These are phyloP conservation scores for Hydroisotoma schaefferi DNA, from an alignment of 2,888 invertebrate species.

Conservation along the genomic window DNA sequence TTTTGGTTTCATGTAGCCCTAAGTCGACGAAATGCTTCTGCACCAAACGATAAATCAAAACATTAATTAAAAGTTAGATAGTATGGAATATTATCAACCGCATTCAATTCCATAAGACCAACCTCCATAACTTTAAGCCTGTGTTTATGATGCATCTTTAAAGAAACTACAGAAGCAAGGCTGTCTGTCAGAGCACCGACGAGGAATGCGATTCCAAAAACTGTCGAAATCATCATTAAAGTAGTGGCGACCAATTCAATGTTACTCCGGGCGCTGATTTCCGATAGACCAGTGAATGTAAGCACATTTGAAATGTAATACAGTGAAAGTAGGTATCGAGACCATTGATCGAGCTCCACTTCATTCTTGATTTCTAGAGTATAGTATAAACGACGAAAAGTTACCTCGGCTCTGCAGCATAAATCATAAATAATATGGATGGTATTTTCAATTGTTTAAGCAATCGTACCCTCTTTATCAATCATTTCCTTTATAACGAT, in stretches of 20 bases:
- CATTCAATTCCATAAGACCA: too few relatives aligned
- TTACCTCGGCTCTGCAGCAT: too few relatives aligned
- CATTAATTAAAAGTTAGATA: neutral
- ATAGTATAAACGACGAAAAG: too few relatives aligned
- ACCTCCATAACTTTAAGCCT: conserved; percentile 41
- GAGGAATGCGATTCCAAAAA: conserved; percentile 41
- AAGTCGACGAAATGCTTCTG: conserved; percentile 34
- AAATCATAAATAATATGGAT: too few relatives aligned
- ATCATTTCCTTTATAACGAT: conserved; percentile 14
- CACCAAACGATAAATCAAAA: neutral
- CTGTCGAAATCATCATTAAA: conserved; percentile 33
- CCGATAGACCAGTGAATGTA: conserved; percentile 36
- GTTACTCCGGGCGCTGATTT: conserved; percentile 24
- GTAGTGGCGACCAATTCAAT: conserved; percentile 32
- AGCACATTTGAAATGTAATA: conserved; percentile 41
- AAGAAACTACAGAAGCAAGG: conserved; percentile 41
- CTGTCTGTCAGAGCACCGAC: conserved; percentile 46
- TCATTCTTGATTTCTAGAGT: too few relatives aligned
- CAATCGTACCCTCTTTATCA: neutral
- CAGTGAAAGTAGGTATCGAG: conserved; percentile 36
- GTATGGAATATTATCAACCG: neutral
- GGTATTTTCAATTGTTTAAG: too few relatives aligned
- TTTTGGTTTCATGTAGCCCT: conserved; percentile 33
- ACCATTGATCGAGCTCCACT: too few relatives aligned
- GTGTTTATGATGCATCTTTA: conserved; percentile 45